These are phyloP conservation scores for Morone chrysops DNA, from an alignment of 2,113 vertebrate genomes.

Conservation along the genomic window DNA sequence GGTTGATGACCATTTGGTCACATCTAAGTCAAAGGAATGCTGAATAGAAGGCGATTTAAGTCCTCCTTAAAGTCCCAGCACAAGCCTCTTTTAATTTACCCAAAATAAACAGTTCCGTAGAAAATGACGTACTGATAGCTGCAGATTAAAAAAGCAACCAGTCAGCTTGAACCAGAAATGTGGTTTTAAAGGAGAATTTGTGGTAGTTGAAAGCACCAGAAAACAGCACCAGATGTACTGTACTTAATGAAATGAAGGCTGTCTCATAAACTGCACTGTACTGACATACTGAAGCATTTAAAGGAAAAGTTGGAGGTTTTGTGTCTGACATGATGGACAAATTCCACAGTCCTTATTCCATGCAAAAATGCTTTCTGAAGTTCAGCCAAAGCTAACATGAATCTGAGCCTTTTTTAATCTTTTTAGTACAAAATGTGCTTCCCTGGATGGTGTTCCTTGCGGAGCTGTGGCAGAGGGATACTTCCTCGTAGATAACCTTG, in stretches of 20 bases:
- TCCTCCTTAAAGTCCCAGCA: neutral
- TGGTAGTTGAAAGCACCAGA: slow-evolving; percentile 42
- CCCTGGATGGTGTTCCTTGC: neutral
- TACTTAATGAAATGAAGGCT: neutral
- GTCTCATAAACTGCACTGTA: neutral
- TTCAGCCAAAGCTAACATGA: neutral
- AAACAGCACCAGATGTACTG: slow-evolving; percentile 42
- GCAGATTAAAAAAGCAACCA: slow-evolving; percentile 30
- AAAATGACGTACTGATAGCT: slow-evolving; percentile 29
- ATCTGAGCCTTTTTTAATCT: neutral
- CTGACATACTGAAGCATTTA: neutral
- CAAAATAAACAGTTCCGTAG: slow-evolving; percentile 29
- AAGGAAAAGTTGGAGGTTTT: neutral
- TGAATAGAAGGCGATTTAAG: slow-evolving; percentile 21
- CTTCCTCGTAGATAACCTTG: neutral
- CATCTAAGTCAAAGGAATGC: slow-evolving; percentile 19
- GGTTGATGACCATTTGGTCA: slow-evolving; percentile 60
- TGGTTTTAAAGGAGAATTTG: slow-evolving; percentile 43
- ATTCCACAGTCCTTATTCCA: neutral
- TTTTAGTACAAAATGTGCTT: neutral
- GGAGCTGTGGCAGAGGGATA: neutral
- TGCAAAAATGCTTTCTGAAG: neutral
- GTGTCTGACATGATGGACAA: neutral
- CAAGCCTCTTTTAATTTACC: slow-evolving; percentile 31
- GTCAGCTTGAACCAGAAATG: slow-evolving; percentile 7